Percentiles rank a stretch among this genome's conserved stretches.
These are phyloP conservation scores for Diaperis boleti DNA, from an alignment of 2,888 invertebrate species.

Conservation along the genomic window DNA sequence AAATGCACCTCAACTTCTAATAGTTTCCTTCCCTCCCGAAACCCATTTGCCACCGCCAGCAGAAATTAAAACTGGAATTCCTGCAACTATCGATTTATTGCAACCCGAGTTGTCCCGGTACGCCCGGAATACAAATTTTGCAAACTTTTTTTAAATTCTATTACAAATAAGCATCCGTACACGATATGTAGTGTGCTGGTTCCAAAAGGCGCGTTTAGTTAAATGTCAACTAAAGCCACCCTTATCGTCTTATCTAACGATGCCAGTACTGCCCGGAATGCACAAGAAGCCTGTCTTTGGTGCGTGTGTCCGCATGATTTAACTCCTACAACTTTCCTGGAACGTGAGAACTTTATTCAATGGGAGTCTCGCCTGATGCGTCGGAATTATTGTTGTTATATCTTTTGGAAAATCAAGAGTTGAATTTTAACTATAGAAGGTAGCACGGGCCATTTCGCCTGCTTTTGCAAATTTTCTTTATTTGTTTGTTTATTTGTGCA, in stretches of 20 bases:
- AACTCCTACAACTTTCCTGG: constrained; percentile 31
- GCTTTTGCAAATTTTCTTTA: too few relatives aligned
- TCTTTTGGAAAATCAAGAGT: constrained; percentile 25
- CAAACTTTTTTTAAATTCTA: constrained; percentile 10
- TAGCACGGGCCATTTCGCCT: too few relatives aligned
- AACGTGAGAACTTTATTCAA: constrained; percentile 39
- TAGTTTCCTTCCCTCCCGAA: constrained; percentile 22
- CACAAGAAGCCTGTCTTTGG: constrained; percentile 26
- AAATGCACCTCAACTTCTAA: constrained; percentile 7
- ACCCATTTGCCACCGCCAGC: not conserved
- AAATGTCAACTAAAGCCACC: constrained; percentile 26
- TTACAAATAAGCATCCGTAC: constrained; percentile 20
- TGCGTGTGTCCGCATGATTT: constrained; percentile 39
- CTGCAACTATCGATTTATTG: not conserved
- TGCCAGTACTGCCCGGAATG: constrained; percentile 26
- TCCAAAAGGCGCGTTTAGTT: constrained; percentile 27
- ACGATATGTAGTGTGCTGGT: constrained; percentile 10
- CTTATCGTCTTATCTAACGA: constrained; percentile 33
- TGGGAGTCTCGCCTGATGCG: constrained; percentile 7
- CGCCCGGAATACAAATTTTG: not conserved
- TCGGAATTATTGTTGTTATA: constrained; percentile 34
- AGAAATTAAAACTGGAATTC: constrained; percentile 1
- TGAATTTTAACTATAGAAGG: too few relatives aligned
- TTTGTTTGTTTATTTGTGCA: too few relatives aligned
- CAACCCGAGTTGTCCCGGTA: not conserved